Conservation (phyloP, 2,888 invertebrate species). For the Lochmaea crataegi region DNA sequence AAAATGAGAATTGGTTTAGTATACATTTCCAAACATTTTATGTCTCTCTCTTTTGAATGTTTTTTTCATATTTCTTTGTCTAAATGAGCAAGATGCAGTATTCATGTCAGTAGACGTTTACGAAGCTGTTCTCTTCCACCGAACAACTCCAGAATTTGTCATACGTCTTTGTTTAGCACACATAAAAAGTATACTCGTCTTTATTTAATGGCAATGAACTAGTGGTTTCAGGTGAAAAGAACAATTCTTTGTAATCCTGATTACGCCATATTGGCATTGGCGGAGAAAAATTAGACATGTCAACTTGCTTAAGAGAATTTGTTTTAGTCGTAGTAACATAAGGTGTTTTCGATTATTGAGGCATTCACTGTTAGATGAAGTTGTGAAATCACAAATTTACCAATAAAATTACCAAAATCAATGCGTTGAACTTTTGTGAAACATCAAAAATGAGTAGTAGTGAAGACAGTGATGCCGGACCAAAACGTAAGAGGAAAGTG, state of each 20-base stretch:
- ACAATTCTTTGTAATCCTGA: slow-evolving; percentile 5
- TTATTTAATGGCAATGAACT: background rate
- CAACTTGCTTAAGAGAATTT: slow-evolving; percentile 21
- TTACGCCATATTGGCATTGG: slow-evolving; percentile 31
- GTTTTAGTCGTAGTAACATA: slow-evolving; percentile 12
- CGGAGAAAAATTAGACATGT: slow-evolving; percentile 17
- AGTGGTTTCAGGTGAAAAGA: slow-evolving; percentile 1
- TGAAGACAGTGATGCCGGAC: slow-evolving; percentile 58
- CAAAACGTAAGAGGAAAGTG: slow-evolving; percentile 54
- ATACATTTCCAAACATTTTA: background rate
- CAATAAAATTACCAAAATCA: background rate
- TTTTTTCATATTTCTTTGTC: background rate
- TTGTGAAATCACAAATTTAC: background rate
- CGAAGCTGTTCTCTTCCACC: background rate
- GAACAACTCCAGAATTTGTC: background rate
- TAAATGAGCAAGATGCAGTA: background rate
- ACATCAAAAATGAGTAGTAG: slow-evolving; percentile 50
- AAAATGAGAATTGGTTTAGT: background rate
- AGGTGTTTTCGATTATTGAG: background rate
- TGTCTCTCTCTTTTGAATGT: background rate
- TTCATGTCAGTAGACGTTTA: background rate
- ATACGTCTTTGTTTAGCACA: background rate
- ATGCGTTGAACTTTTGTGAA: slow-evolving; percentile 3
- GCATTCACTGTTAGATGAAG: background rate
- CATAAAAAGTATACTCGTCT: background rate